Percentiles rank a stretch among this genome's conserved stretches.
phyloP scores from a whole-genome alignment of 2,797 vertebrate genomes.

The Lerista edwardsae region DNA sequence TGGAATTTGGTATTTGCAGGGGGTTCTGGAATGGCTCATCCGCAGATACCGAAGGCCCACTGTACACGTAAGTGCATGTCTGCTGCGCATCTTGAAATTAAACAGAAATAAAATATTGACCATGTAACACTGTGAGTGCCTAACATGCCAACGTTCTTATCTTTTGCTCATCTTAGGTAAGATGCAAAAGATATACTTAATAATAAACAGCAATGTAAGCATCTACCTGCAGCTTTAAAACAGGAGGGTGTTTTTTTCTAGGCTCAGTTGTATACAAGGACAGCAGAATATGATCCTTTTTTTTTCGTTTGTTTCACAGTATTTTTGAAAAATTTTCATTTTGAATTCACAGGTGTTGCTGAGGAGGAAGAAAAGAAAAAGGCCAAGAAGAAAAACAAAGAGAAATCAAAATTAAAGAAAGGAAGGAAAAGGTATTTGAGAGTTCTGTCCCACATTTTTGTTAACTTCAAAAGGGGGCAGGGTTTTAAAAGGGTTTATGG shows the following conservation, averaged over 20 bases:
- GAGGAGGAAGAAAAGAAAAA: conserved; percentile 81
- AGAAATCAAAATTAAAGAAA: conserved; percentile 79
- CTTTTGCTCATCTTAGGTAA: background rate
- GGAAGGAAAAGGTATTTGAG: conserved; percentile 74
- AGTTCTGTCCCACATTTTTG: background rate
- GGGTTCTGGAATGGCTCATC: too few relatives aligned
- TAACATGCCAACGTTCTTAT: background rate
- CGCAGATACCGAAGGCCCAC: too few relatives aligned
- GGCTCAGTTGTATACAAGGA: background rate
- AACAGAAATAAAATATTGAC: too few relatives aligned
- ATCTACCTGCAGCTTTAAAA: background rate
- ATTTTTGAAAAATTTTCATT: conserved; percentile 3
- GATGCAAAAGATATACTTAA: background rate
- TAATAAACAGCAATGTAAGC: background rate
- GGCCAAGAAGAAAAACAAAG: conserved; percentile 77
- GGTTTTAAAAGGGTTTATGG: background rate
- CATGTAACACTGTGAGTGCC: too few relatives aligned
- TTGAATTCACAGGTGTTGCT: conserved; percentile 68
- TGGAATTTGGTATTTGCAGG: too few relatives aligned
- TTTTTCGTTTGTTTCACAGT: background rate
- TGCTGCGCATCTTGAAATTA: too few relatives aligned
- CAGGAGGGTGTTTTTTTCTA: background rate
- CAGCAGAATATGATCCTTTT: background rate
- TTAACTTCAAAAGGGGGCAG: background rate
- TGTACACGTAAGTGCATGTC: too few relatives aligned